Evolutionary conservation across 2,797 vertebrate species (phyloP).

Genomic region (Diplodus puntazzo): DNA sequence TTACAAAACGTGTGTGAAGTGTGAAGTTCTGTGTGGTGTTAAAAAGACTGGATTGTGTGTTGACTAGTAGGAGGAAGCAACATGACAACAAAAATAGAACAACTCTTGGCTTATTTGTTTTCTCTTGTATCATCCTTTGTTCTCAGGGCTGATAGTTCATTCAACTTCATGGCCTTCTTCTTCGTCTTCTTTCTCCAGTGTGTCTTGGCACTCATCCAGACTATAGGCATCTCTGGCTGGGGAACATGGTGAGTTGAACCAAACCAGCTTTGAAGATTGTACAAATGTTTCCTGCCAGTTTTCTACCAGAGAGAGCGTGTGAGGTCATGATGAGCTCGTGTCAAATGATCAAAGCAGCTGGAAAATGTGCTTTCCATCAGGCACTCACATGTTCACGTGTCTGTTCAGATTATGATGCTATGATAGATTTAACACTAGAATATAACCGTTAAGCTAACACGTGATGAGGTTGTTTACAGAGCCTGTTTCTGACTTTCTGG

Average conservation of each 20-base stretch:
- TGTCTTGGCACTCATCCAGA: constrained; percentile 89
- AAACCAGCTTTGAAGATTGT: constrained; percentile 19
- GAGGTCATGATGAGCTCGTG: constrained; percentile 17
- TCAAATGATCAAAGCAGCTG: constrained; percentile 5
- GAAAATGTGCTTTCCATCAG: constrained; percentile 5
- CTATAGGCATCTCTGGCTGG: constrained; percentile 91
- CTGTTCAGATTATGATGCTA: background rate
- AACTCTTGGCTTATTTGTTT: background rate
- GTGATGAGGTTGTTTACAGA: background rate
- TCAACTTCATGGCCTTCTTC: constrained; percentile 98
- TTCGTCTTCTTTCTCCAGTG: constrained; percentile 95
- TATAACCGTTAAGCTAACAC: constrained; percentile 8
- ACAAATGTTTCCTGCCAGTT: background rate
- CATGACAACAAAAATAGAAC: constrained; percentile 24
- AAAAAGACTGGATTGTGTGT: background rate
- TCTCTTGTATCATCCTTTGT: constrained; percentile 14
- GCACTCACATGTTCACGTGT: background rate
- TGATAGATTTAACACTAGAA: background rate
- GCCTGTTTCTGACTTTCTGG: background rate
- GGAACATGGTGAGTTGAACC: constrained; percentile 90
- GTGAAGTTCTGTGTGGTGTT: background rate
- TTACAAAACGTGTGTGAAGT: background rate
- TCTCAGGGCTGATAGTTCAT: constrained; percentile 95
- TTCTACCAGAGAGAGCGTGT: background rate
- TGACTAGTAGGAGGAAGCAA: constrained; percentile 24